Evolutionary conservation across 2,797 vertebrate species (phyloP), one percentile per base, ranked within the genome.

Genomic region (Scolopax rusticola): DNA sequence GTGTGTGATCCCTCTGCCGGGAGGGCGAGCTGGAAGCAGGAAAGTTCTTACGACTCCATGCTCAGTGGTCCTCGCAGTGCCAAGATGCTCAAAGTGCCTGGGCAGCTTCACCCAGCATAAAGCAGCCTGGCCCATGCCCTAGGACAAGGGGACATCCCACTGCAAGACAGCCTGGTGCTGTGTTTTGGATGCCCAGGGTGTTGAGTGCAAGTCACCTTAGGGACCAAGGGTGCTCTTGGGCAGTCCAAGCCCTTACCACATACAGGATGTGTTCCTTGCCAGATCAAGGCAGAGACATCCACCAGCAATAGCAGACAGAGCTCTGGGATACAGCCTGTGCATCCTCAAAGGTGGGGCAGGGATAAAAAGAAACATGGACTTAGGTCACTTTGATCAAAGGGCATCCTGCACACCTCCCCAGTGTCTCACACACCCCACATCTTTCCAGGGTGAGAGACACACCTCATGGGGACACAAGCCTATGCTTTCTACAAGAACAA

Each of bases 1-100:
- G 57, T 0, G 0, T 9, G 43, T 1, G 1, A 15, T 25, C 27
- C 27, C 61, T 36, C 23, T 20, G 30, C 40, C 2, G 1, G 38
- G 57, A 89, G 16, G 43, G 12, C 0, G 2, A 87, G 81, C 50
- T 40, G 20, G 40, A 19, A 41, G 41, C 14, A 24, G 41, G 11
- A 59, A 32, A 73, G 41, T 18, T 81, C 38, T 28, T 2, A 0
- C 1, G 1, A 20, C 61, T 75, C 45, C 4, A 4, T 19, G 41
- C 47, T 71, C 5, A 0, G 12, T 12, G 45, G 23, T 17, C 28
- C 45, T 56, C 48, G 24, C 23, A 32, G 68, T 51, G 68, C 17
- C 10, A 6, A 57, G 60, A 14, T 54, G 33, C 53, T 53, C 1
- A 0, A 92, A 77, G 41, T 1, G 0, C 21, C 30, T 2, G 3